Evolutionary conservation across 1,140 invertebrate genomes (phyloP), one percentile per base, ranked within the genome.

Genomic region (Popillia japonica): DNA sequence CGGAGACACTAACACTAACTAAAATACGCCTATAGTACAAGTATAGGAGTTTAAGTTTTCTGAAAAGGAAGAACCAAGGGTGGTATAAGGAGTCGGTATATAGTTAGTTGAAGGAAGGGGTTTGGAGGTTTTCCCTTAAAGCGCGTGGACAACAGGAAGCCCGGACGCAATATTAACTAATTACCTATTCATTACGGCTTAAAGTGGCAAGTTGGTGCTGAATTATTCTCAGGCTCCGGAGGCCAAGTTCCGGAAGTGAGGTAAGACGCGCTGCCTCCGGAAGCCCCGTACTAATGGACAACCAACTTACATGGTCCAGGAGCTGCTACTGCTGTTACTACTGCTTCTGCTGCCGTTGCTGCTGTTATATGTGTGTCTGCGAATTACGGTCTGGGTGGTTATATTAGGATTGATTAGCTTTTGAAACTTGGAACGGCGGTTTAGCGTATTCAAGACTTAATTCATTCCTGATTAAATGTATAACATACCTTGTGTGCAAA

Each of bases 121-220:
- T 81, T 78, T 78, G 77, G 72, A 48, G 44, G 44, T 48, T n/a
- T 77, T 81, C 78, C 80, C 79, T n/a, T 73, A 77, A 68, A 72
- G 78, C 77, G 77, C 78, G 80, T 81, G 81, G 83, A 83, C 82
- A 83, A 84, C 79, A 80, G 81, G 81, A 83, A 81, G 83, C 83
- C n/a, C 83, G 77, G 79, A 76, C 80, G 84, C 85, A 85, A 84
- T 85, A 85, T 85, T 83, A 86, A 84, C 84, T 86, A 85, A 86
- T 86, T 86, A 86, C 83, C 84, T 85, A 86, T 86, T 86, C 85
- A 86, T 86, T 86, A 85, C 81, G 83, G 85, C 84, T 86, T 86
- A 85, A 83, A 86, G 83, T 86, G 84, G 85, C 83, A 86, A 86
- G 84, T 86, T 86, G 83, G 82, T 81, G 77, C 79, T 86, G 85